phyloP scores from a whole-genome alignment of 2,113 vertebrate species.

The Pseudonaja textilis region DNA sequence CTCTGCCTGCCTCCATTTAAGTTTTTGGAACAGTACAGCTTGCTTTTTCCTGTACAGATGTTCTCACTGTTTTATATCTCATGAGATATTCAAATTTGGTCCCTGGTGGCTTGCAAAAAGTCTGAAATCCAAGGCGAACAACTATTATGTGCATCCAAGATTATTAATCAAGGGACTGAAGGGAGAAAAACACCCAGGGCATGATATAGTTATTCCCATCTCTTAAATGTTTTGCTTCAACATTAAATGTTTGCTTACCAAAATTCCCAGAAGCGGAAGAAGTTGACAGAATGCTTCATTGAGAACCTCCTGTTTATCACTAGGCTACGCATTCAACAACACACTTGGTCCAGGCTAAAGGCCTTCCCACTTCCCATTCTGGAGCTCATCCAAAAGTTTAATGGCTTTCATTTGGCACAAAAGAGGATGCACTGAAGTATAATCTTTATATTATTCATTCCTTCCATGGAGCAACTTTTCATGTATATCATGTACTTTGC shows the following conservation, averaged over 20 bases:
- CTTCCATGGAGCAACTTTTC: background rate
- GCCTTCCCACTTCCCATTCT: background rate
- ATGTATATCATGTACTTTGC: background rate
- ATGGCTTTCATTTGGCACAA: slow-evolving; percentile 36
- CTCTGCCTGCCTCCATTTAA: slow-evolving; percentile 4
- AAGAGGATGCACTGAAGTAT: slow-evolving; percentile 10
- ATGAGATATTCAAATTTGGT: background rate
- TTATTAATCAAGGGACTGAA: slow-evolving; percentile 29
- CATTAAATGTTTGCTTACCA: slow-evolving; percentile 35
- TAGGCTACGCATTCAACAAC: background rate
- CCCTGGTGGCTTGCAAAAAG: slow-evolving; percentile 14
- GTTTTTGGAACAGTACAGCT: background rate
- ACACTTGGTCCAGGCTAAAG: background rate
- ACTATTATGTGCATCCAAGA: slow-evolving; percentile 24
- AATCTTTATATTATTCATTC: background rate
- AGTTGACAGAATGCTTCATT: slow-evolving; percentile 23
- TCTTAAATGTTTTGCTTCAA: slow-evolving; percentile 34
- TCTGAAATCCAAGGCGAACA: background rate
- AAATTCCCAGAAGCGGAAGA: slow-evolving; percentile 45
- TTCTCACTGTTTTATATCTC: slow-evolving; percentile 26
- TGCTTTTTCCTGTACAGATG: slow-evolving; percentile 2
- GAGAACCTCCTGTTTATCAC: slow-evolving; percentile 35
- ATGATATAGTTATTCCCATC: slow-evolving; percentile 22
- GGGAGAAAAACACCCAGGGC: slow-evolving; percentile 31
- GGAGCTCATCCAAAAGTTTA: slow-evolving; percentile 38